Evolutionary conservation across 2,888 invertebrate genomes (phyloP).

Genomic region (Cephus rjabovi): DNA sequence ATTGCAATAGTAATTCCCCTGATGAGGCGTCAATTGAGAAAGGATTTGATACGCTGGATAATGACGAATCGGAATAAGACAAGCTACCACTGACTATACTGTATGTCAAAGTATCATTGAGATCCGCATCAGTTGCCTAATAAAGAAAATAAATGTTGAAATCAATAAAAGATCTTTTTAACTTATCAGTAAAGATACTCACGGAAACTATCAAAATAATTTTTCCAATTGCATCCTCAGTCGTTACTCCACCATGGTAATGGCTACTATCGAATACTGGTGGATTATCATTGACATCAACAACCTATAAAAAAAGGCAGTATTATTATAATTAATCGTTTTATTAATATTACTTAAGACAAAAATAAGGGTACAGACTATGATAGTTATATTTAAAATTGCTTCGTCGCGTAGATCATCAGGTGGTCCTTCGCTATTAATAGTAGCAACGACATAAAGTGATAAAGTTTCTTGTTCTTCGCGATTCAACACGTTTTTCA

Average conservation of each 20-base stretch:
- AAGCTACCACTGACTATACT: constrained; percentile 52
- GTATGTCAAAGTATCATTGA: constrained; percentile 65
- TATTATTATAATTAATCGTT: not conserved
- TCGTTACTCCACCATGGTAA: constrained; percentile 70
- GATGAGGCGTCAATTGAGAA: constrained; percentile 65
- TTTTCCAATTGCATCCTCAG: constrained; percentile 65
- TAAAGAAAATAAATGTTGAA: constrained; percentile 15
- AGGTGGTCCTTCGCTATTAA: constrained; percentile 54
- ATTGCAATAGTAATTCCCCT: constrained; percentile 69
- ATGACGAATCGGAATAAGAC: constrained; percentile 59
- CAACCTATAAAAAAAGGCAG: constrained; percentile 65
- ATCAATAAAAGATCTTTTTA: constrained; percentile 4
- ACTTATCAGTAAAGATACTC: constrained; percentile 26
- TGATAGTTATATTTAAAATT: constrained; percentile 66
- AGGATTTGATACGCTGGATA: constrained; percentile 61
- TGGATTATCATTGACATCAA: constrained; percentile 72
- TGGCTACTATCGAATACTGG: constrained; percentile 69
- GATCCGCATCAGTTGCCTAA: constrained; percentile 73
- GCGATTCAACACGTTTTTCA: constrained; percentile 67
- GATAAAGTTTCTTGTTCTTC: constrained; percentile 60
- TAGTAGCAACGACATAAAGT: constrained; percentile 69
- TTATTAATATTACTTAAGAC: not conserved
- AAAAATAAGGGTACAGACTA: constrained; percentile 53
- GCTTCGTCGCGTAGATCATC: constrained; percentile 54
- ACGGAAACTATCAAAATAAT: constrained; percentile 69